Base-by-base conservation (phyloP, 2,113 vertebrate genomes). In the Strigops habroptila region DNA sequence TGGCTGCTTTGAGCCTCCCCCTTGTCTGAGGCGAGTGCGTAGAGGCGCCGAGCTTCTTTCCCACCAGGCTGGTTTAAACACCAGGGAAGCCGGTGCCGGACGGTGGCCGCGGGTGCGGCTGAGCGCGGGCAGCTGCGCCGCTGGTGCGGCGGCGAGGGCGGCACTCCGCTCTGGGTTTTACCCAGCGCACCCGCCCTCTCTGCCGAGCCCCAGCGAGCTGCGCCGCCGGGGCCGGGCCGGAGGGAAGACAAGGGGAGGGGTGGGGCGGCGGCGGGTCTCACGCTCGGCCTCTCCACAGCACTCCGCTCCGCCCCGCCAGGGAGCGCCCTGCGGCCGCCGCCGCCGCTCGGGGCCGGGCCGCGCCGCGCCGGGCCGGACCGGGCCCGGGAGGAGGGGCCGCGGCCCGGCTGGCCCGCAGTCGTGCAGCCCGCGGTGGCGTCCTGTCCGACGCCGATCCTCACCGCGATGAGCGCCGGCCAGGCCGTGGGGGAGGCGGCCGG, bases 31-130 rank as follows among this genome's bases (percentile, higher is more conserved):
- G 7, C 10, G 3, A 9, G 10, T 1, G 41, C 16, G 9, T n/a
- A 1, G 28, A 4, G 28, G 1, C 1, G 21, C 41, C 8, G 5
- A 57, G 4, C 31, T 4, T 33, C n/a, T 5, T 15, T 12, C n/a
- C 46, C 18, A 0, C 4, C 2, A 19, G 24, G 2, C 8, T 0
- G 37, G 14, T 4, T 22, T 6, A 6, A 6, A 4, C 22, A 25
- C 6, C 6, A 1, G 4, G 7, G 28, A 1, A 6, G 15, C 5
- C 7, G 8, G 9, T 15, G 48, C 23, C 10, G 18, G 18, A 0
- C 1, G 21, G 21, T 2, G 60, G 27, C 25, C 2, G 8, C 4
- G 19, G 8, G 5, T 7, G 10, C 31, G 2, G 37, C 7, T 3
- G 18, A 12, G 1, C 22, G 11, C 2, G 5, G 24, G 48, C 6